Evolutionary conservation across 2,888 invertebrate species (phyloP), one percentile per base, ranked within the genome.

Genomic region (Helicoverpa assulta): DNA sequence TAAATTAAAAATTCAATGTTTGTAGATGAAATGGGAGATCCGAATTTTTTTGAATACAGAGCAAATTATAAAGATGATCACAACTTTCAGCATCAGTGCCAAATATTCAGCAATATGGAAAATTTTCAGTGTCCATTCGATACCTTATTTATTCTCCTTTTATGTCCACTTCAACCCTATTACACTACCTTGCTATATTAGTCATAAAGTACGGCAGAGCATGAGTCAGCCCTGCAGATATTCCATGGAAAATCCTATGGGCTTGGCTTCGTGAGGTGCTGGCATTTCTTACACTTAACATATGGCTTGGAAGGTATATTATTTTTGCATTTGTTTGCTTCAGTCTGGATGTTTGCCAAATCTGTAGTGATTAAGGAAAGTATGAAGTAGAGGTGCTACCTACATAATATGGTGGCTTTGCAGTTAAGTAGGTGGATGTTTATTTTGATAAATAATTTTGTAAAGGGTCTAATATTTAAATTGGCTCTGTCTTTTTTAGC

Each of bases 221-320:
- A 21, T 76, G 78, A 76, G 33, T 76, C 73, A 77, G 16, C 55
- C 14, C 29, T 18, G 37, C 43, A 77, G 53, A 64, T 57, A 56
- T 77, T 67, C 63, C 54, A 16, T 50, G 63, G 58, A 55, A 72
- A 78, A 37, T 67, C 52, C 61, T 5, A 8, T 14, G n/a, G n/a
- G n/a, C n/a, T n/a, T n/a, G 16, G 54, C 5, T 26, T 52, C 19
- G 21, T 62, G 56, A 26, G 43, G 0, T 43, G 10, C 54, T 56
- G 58, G 14, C 51, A 52, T 61, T 62, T 56, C 59, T 50, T 76
- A 29, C 58, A 53, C 55, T 50, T 62, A 47, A 54, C 52, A 14
- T 59, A 47, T 5, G 12, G 19, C 2, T n/a, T 16, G 2, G n/a
- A n/a, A 21, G 7, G 10, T 40, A 71, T 5, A 54, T 64, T 65